Conservation (phyloP, 2,113 vertebrate genomes). For the Camelus dromedarius region DNA sequence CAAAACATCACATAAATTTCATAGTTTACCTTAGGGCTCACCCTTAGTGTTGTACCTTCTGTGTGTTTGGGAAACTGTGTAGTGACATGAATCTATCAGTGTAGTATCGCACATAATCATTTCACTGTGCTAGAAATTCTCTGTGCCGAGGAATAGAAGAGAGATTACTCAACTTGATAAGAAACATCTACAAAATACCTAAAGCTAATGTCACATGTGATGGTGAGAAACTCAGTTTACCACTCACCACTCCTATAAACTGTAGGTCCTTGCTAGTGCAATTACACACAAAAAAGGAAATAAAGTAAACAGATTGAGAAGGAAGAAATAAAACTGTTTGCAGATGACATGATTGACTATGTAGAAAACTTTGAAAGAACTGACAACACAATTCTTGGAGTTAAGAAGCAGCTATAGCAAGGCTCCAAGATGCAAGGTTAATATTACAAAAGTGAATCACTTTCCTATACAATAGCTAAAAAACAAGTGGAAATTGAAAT, state of each 20-base stretch:
- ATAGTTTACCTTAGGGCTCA: not conserved
- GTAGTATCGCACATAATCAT: not conserved
- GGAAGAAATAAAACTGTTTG: not conserved
- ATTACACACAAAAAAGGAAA: not conserved
- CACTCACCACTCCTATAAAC: not conserved
- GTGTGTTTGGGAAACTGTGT: not conserved
- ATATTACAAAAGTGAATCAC: not conserved
- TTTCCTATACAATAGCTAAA: not conserved
- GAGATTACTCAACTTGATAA: not conserved
- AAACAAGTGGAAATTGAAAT: not conserved
- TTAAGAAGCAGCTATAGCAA: not conserved
- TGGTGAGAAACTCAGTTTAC: not conserved
- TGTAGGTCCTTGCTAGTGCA: not conserved
- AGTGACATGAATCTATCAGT: not conserved
- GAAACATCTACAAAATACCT: not conserved
- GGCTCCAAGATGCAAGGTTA: not conserved
- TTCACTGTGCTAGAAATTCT: not conserved
- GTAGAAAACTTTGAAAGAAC: not conserved
- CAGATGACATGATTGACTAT: too few species aligned
- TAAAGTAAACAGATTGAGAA: not conserved
- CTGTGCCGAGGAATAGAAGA: not conserved
- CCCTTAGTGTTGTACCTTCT: not conserved
- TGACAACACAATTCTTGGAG: not conserved
- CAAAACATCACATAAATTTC: not conserved
- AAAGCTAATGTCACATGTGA: not conserved